Base-by-base conservation (phyloP, 2,113 vertebrate species). In the Hyla sarda region DNA sequence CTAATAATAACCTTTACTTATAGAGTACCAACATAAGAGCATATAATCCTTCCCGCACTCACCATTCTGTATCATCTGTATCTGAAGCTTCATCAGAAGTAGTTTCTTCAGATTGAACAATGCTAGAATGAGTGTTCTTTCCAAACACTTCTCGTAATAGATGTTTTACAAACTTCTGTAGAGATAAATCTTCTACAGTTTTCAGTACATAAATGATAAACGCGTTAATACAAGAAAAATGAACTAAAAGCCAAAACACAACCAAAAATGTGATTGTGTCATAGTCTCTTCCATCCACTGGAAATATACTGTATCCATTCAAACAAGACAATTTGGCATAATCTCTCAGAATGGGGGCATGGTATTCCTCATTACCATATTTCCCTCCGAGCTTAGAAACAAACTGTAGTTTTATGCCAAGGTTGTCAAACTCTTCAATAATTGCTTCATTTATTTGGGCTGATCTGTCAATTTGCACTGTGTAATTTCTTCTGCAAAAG, bases 221-320 rank as follows among this genome's bases (percentile, higher is more conserved):
- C 0, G 91, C 80, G 82, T 93, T 92, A 85, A 93, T 92, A 89
- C 84, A 92, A 60, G 88, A 52, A 5, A 87, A 7, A 54, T 90
- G 90, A 0, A 93, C 85, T 5, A 81, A 50, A 8, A 62, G 87
- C 89, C 90, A 92, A 67, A 91, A 82, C 54, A 88, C 90, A 0
- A 88, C 90, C 7, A 91, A 87, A 23, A 91, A 90, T 41, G 84
- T 72, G 0, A 0, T 32, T 12, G 3, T 30, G 0, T 58, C 25
- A 6, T 82, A 71, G 41, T 48, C 87, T 4, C 30, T 84, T 74
- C 90, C 88, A 23, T 86, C 41, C 7, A 78, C 50, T 17, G 75
- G 85, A 28, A 92, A 67, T 1, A 90, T 78, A 30, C 86, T 89
- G 9, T 91, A 88, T 37, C 87, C 91, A 0, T 87, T 89, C 91